phyloP scores from a whole-genome alignment of 2,797 vertebrate genomes.

The Cossypha caffra region DNA sequence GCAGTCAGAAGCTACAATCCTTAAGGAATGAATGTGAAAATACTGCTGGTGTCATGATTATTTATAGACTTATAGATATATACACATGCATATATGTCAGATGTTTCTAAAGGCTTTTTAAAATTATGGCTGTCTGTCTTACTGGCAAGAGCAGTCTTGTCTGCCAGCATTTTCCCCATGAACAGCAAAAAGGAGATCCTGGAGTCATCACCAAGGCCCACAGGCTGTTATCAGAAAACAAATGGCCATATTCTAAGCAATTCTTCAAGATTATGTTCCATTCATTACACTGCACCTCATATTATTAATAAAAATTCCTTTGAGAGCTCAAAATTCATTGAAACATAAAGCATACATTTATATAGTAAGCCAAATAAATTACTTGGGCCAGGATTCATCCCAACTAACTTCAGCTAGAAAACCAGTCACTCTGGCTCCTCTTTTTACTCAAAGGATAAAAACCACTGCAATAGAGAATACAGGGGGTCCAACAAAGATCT shows the following conservation, averaged over 20 bases:
- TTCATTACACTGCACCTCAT: not conserved
- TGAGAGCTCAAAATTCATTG: not conserved
- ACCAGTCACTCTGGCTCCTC: not conserved
- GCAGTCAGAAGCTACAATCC: not conserved
- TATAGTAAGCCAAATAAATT: not conserved
- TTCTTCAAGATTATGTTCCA: conserved; percentile 17
- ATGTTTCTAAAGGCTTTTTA: not conserved
- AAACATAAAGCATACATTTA: conserved; percentile 5
- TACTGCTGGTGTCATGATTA: not conserved
- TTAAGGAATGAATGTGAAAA: not conserved
- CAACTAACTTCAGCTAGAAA: not conserved
- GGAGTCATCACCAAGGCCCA: not conserved
- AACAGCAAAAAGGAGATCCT: not conserved
- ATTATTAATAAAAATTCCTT: conserved; percentile 8
- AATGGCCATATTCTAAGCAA: not conserved
- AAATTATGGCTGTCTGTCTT: not conserved
- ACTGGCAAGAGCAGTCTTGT: not conserved
- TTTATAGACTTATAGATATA: not conserved
- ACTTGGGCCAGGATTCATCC: not conserved
- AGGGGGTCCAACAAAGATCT: not conserved
- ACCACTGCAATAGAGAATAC: not conserved
- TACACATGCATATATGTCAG: not conserved
- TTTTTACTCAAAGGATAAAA: not conserved
- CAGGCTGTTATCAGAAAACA: not conserved
- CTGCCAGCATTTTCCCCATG: not conserved